phyloP scores from a whole-genome alignment of 1,140 invertebrate genomes.

The Brachionus asplanchnoidis region DNA sequence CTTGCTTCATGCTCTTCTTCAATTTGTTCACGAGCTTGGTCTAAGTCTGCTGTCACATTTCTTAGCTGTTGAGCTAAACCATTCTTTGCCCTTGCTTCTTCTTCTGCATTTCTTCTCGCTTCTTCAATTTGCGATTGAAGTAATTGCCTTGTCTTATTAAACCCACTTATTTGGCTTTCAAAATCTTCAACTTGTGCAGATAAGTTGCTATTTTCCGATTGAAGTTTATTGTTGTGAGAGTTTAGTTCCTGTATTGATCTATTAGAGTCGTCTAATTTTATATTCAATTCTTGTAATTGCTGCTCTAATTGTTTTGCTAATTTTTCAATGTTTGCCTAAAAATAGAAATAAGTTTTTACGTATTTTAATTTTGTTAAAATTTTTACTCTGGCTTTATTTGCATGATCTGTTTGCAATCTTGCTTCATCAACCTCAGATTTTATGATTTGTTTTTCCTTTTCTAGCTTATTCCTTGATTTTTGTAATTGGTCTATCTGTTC shows the following conservation, averaged over 20 bases:
- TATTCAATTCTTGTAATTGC: conserved; percentile 86
- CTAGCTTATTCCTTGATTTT: conserved; percentile 81
- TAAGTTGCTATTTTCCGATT: conserved; percentile 22
- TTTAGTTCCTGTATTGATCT: conserved; percentile 25
- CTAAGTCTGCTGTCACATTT: conserved; percentile 93
- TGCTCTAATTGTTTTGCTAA: conserved; percentile 89
- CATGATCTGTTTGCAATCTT: conserved; percentile 75
- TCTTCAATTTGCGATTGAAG: conserved; percentile 44
- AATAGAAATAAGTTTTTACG: background rate
- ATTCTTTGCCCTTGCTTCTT: conserved; percentile 47
- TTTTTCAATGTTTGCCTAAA: conserved; percentile 85
- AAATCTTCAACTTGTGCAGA: background rate
- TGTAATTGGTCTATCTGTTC: conserved; percentile 98
- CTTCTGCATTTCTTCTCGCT: conserved; percentile 49
- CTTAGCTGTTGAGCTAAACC: conserved; percentile 52
- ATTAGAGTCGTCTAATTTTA: conserved; percentile 56
- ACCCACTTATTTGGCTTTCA: conserved; percentile 34
- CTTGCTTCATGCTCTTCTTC: conserved; percentile 74
- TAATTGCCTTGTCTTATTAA: background rate
- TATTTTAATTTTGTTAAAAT: conserved; percentile 53
- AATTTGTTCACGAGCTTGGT: conserved; percentile 94
- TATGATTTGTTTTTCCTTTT: conserved; percentile 55
- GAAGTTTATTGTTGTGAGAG: background rate
- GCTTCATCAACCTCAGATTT: conserved; percentile 90
- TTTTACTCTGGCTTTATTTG: conserved; percentile 80